These are phyloP conservation scores for Mareca penelope DNA, from an alignment of 2,797 vertebrate species.

Conservation along the genomic window DNA sequence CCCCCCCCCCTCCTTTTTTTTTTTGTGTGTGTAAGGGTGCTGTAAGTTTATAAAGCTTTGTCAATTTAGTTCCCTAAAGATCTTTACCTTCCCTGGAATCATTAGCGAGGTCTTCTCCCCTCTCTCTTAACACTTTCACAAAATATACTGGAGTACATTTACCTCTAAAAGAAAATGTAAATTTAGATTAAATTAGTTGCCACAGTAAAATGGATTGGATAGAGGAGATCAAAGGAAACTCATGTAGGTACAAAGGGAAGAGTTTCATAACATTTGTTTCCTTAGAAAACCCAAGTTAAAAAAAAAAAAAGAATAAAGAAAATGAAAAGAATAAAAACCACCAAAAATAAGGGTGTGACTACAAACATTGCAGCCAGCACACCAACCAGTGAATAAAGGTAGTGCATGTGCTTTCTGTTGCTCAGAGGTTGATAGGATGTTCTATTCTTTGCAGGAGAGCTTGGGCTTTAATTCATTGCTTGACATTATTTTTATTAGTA, in stretches of 20 bases:
- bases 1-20: not conserved
- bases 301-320: not conserved
- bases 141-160: not conserved
- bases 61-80: not conserved
- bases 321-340: not conserved
- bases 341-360: not conserved
- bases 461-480: conserved; percentile 5
- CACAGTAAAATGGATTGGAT: not conserved
- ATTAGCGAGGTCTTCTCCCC: not conserved
- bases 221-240: not conserved
- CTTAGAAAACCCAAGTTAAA: not conserved
- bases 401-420: not conserved
- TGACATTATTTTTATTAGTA: conserved; percentile 28
- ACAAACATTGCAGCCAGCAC: not conserved
- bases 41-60: not conserved
- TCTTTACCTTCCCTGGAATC: not conserved
- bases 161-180: not conserved
- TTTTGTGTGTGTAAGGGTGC: too few relatives aligned
- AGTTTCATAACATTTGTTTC: not conserved
- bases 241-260: not conserved
- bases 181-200: not conserved
- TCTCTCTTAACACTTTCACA: not conserved
- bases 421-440: not conserved
- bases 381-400: not conserved
- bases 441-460: not conserved